A percentile compares a stretch with the other conserved stretches of the same genome.
These are phyloP conservation scores for Agrilus cyanescens DNA, from an alignment of 2,888 invertebrate species.

Conservation along the genomic window DNA sequence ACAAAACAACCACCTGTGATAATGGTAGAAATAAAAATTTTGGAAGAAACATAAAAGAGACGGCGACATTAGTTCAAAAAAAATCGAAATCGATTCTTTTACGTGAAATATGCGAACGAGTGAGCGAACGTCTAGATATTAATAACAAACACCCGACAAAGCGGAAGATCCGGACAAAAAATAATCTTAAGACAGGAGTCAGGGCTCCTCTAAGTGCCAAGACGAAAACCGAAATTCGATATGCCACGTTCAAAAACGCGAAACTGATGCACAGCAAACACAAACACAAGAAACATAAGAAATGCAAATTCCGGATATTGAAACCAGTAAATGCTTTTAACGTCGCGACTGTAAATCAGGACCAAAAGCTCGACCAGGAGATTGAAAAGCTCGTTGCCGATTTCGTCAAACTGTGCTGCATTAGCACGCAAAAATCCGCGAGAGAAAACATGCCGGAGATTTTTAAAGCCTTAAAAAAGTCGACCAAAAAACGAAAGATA, in stretches of 20 bases:
- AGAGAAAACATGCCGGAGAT: constrained; percentile 33
- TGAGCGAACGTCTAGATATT: constrained; percentile 26
- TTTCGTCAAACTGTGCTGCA: constrained; percentile 36
- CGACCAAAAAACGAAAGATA: constrained; percentile 58
- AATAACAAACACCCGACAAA: constrained; percentile 15
- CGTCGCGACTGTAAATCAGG: constrained; percentile 18
- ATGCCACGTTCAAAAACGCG: constrained; percentile 29
- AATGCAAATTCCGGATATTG: constrained; percentile 42
- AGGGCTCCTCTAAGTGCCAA: constrained; percentile 21
- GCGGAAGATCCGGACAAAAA: constrained; percentile 8
- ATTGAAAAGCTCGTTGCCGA: constrained; percentile 47
- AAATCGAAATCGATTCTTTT: constrained; percentile 17
- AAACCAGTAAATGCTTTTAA: constrained; percentile 29
- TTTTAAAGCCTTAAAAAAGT: constrained; percentile 45
- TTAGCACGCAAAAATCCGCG: constrained; percentile 23
- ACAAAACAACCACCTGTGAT: constrained; percentile 2
- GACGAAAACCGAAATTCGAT: constrained; percentile 25
- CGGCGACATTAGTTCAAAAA: constrained; percentile 7
- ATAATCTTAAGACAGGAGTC: constrained; percentile 5
- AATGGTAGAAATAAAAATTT: not conserved
- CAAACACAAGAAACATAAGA: constrained; percentile 38
- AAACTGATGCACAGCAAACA: constrained; percentile 35
- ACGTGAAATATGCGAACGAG: constrained; percentile 29
- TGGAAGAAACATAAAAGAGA: constrained; percentile 6
- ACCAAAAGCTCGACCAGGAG: constrained; percentile 41